Base-by-base conservation (phyloP, 2,888 invertebrate species). In the Dioctria rufipes region DNA sequence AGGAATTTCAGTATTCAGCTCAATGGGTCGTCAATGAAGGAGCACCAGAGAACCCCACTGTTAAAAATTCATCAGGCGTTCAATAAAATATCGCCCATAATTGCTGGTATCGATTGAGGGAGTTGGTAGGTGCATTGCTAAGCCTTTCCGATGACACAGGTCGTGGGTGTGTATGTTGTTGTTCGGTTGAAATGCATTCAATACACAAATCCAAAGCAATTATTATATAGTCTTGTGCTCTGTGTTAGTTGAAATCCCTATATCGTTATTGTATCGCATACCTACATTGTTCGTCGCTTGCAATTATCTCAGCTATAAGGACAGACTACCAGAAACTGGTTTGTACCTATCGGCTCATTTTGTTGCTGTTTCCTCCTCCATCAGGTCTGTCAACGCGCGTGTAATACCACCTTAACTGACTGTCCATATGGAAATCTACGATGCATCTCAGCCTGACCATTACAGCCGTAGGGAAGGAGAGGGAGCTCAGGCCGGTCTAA, bases 1-100 rank as follows among this genome's bases (percentile, higher is more conserved):
- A 84, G 83, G 83, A 83, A 84, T 84, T 84, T 82, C 80, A 39
- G 63, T 49, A 60, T 60, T 77, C 77, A 77, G 63, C 77, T 77
- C 63, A 63, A 77, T 77, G 77, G 63, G 39, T 77, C 77, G 77
- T 63, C 77, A 77, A 54, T 39, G 77, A 39, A 63, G 77, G 77
- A 58, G 71, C 54, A 43, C 84, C 81, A 81, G 80, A 82, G 82
- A 82, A 40, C 25, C 82, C 83, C 82, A 80, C 83, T 84, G 83
- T 84, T 84, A 84, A 84, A 84, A 84, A 84, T 84, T 84, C 84
- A 84, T 84, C 84, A 83, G 81, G 83, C 83, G 83, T 84, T 84
- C 83, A 84, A 84, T 84, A 84, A 84, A 84, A 84, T 84, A 84
- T 84, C 84, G 83, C 82, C 83, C 83, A 84, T 84, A 84, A 84